Percentiles rank a stretch among this genome's conserved stretches.
Evolutionary conservation across 2,888 invertebrate genomes (phyloP).

Genomic region (Cantharis lateralis): DNA sequence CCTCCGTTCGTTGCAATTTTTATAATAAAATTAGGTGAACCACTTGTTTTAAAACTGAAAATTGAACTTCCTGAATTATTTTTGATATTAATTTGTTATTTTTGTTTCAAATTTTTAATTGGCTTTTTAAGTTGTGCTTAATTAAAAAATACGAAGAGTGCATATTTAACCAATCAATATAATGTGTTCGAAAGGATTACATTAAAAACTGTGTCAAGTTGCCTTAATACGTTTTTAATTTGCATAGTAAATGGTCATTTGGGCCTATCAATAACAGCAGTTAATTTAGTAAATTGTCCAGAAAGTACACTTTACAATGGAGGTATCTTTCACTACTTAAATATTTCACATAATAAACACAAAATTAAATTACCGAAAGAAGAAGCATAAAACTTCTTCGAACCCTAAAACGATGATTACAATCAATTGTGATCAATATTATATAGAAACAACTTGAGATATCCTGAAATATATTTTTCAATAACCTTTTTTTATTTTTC

Average conservation of each 20-base stretch:
- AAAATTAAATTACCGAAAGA: not conserved
- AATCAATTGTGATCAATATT: not conserved
- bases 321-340: not conserved
- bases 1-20: not conserved
- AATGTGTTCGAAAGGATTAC: not conserved
- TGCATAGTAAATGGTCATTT: not conserved
- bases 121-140: not conserved
- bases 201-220: not conserved
- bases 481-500: not conserved
- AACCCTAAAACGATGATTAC: not conserved
- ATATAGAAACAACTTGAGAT: not conserved
- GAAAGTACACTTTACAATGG: not conserved
- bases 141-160: not conserved
- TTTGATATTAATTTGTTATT: not conserved
- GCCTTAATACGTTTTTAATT: not conserved
- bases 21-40: not conserved
- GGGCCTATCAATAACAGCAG: not conserved
- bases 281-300: not conserved
- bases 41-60: not conserved
- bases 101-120: not conserved
- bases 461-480: not conserved
- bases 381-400: not conserved
- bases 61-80: not conserved
- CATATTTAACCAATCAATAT: not conserved
- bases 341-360: not conserved